A percentile compares a stretch with the other conserved stretches of the same genome.
These are phyloP conservation scores for Conchocele bisecta DNA, from an alignment of 2,888 invertebrate species.

Conservation along the genomic window DNA sequence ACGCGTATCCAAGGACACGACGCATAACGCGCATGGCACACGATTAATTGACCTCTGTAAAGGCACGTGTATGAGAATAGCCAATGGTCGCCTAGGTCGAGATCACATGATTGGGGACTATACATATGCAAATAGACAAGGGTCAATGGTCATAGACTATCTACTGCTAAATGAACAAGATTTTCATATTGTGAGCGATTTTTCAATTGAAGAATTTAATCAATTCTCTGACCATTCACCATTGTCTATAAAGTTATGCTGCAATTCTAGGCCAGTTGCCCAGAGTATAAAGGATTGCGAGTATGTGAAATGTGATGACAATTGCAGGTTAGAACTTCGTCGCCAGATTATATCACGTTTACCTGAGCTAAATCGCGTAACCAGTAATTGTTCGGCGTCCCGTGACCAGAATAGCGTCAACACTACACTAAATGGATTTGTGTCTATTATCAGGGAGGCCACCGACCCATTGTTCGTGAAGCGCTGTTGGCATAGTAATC, in stretches of 20 bases:
- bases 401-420: too few relatives aligned
- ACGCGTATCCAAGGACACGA: neutral
- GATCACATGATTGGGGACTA: neutral
- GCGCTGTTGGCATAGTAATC: too few relatives aligned
- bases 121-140: neutral
- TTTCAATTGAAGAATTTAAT: neutral
- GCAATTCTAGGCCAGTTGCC: too few relatives aligned
- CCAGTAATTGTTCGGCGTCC: too few relatives aligned
- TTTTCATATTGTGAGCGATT: neutral
- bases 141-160: constrained; percentile 1
- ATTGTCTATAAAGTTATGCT: neutral
- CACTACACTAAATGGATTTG: too few relatives aligned
- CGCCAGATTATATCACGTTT: too few relatives aligned
- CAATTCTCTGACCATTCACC: constrained; percentile 11
- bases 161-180: neutral
- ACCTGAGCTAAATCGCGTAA: too few relatives aligned
- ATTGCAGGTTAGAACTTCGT: too few relatives aligned
- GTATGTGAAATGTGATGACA: too few relatives aligned
- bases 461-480: too few relatives aligned
- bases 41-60: neutral
- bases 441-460: too few relatives aligned
- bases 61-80: neutral
- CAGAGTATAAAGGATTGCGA: too few relatives aligned
- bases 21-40: neutral
- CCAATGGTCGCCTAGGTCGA: constrained; percentile 2